Conservation (phyloP, 2,797 vertebrate genomes). For the Poeciliopsis presidionis region DNA sequence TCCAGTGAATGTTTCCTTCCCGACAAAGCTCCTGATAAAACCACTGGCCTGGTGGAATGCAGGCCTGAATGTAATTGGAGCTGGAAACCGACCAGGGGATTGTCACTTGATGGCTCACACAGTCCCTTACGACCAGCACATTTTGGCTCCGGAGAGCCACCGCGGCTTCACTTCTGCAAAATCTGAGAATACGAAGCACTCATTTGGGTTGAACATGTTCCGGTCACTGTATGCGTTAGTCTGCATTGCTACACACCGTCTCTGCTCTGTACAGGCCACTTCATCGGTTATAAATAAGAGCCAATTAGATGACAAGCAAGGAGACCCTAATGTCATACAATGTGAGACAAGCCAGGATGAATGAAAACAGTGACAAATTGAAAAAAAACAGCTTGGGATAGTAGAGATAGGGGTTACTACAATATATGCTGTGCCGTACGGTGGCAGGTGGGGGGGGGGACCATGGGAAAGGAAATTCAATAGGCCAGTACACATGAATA, state of each 20-base stretch:
- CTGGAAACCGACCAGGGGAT: slow-evolving; percentile 61
- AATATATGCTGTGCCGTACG: slow-evolving; percentile 17
- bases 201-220: slow-evolving; percentile 21
- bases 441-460: neutral
- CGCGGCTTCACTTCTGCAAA: slow-evolving; percentile 66
- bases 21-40: slow-evolving; percentile 59
- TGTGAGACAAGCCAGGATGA: slow-evolving; percentile 29
- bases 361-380: slow-evolving; percentile 17
- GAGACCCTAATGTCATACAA: slow-evolving; percentile 32
- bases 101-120: slow-evolving; percentile 70
- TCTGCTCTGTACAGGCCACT: slow-evolving; percentile 26
- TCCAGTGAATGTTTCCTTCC: slow-evolving; percentile 39
- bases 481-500: slow-evolving; percentile 59
- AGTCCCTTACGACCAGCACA: slow-evolving; percentile 72
- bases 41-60: slow-evolving; percentile 47
- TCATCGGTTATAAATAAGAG: slow-evolving; percentile 34
- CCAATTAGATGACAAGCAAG: slow-evolving; percentile 39
- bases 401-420: slow-evolving; percentile 28
- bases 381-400: neutral
- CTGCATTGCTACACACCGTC: slow-evolving; percentile 26
- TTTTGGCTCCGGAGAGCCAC: slow-evolving; percentile 68
- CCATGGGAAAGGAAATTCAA: slow-evolving; percentile 34
- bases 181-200: slow-evolving; percentile 55
- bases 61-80: slow-evolving; percentile 43
- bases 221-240: slow-evolving; percentile 38